Percentiles rank a stretch among this genome's conserved stretches.
Conservation (phyloP, 2,888 invertebrate species). For the Drosophila engyochracea region DNA sequence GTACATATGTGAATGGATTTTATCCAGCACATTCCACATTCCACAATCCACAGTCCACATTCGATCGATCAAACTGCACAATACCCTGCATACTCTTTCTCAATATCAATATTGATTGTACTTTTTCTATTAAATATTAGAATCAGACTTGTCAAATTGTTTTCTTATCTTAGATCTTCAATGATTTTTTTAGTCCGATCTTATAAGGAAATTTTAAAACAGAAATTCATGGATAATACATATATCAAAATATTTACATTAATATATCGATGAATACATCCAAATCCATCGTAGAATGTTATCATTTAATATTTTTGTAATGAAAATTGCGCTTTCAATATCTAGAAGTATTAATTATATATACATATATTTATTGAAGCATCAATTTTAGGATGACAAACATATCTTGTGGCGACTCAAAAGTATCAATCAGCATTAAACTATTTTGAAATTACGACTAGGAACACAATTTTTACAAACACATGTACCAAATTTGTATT, state of each 20-base stretch:
- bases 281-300: not conserved
- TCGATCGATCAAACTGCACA: slow-evolving; percentile 5
- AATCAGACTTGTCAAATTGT: not conserved
- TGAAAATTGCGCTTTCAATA: not conserved
- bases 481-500: not conserved
- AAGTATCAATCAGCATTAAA: not conserved
- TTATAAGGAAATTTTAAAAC: not conserved
- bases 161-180: not conserved
- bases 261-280: not conserved
- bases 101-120: not conserved
- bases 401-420: not conserved
- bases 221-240: not conserved
- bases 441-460: not conserved
- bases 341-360: not conserved
- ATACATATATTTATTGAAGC: not conserved
- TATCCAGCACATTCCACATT: slow-evolving; percentile 23
- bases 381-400: not conserved
- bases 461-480: not conserved
- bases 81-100: not conserved
- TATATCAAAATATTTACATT: not conserved
- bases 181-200: not conserved
- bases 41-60: not conserved
- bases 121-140: not conserved
- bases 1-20: slow-evolving; percentile 6
- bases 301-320: no score